Evolutionary conservation across 30 jellyfish, hydroid and myxozoan genomes (phyloP).

Genomic region (Aurelia sp.): DNA sequence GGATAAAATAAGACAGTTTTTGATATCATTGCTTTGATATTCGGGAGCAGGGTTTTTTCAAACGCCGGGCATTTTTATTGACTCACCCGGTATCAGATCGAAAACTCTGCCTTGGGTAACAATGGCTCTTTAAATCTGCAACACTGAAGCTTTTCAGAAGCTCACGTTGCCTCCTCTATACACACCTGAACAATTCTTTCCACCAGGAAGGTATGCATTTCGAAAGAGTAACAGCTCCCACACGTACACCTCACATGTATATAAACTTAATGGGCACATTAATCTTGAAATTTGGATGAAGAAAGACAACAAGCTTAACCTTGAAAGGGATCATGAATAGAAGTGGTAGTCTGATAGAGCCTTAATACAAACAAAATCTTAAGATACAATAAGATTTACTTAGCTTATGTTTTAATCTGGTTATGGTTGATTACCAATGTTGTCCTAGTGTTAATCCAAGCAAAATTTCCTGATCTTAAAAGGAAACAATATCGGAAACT

Average conservation of each 20-base stretch:
- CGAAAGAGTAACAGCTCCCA: too few species aligned
- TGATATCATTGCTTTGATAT: too few species aligned
- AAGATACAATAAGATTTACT: slow-evolving; percentile 38
- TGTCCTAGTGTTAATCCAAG: slow-evolving; percentile 60
- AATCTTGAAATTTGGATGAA: slow-evolving; percentile 48
- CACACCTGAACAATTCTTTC: too few species aligned
- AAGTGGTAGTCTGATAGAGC: neutral
- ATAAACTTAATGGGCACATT: slow-evolving; percentile 19
- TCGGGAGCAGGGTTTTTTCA: too few species aligned
- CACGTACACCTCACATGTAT: neutral
- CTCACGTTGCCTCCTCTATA: too few species aligned
- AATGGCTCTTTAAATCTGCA: too few species aligned
- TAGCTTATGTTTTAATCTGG: slow-evolving; percentile 26
- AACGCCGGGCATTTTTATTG: too few species aligned
- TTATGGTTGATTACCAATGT: slow-evolving; percentile 21
- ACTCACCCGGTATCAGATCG: too few species aligned
- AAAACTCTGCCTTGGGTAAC: too few species aligned
- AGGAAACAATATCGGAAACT: slow-evolving; percentile 46
- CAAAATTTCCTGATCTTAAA: slow-evolving; percentile 48
- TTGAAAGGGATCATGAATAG: slow-evolving; percentile 3
- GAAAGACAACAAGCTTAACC: slow-evolving; percentile 25
- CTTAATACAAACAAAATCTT: slow-evolving; percentile 29
- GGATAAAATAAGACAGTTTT: too few species aligned
- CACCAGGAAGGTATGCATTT: too few species aligned
- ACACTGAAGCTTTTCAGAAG: too few species aligned